Percentiles rank a stretch among this genome's conserved stretches.
These are phyloP conservation scores for Nomada flava DNA, from an alignment of 2,888 invertebrate genomes.

Conservation along the genomic window DNA sequence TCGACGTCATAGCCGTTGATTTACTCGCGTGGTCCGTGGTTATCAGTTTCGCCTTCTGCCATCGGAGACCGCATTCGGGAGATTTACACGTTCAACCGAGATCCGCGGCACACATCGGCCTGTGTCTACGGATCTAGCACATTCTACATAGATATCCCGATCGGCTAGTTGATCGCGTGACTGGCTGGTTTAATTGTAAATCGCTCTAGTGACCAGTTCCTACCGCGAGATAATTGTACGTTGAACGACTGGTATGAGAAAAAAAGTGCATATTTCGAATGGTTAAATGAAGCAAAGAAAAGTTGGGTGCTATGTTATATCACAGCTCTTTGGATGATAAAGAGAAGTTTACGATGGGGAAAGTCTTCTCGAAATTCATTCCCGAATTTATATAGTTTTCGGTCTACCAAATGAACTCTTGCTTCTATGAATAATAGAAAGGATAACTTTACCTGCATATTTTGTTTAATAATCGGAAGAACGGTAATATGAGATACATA, in stretches of 20 bases:
- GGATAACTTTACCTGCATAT: too few relatives aligned
- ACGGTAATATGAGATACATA: too few relatives aligned
- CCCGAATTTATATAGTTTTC: too few relatives aligned
- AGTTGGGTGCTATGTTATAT: not conserved
- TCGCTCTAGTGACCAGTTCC: slow-evolving; percentile 8
- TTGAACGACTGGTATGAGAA: too few relatives aligned
- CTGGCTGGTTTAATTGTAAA: slow-evolving; percentile 43
- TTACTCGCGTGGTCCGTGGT: slow-evolving; percentile 59
- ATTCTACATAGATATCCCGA: slow-evolving; percentile 45
- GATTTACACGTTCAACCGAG: slow-evolving; percentile 50
- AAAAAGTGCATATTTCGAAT: not conserved
- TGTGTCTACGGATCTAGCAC: slow-evolving; percentile 48
- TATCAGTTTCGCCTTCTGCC: slow-evolving; percentile 62
- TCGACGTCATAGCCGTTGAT: slow-evolving; percentile 63
- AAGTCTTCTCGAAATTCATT: too few relatives aligned
- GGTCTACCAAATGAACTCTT: too few relatives aligned
- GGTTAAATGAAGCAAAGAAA: not conserved
- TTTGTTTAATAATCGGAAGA: too few relatives aligned
- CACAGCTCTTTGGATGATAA: too few relatives aligned
- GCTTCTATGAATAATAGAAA: too few relatives aligned
- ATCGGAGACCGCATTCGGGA: slow-evolving; percentile 45
- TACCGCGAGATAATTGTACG: not conserved
- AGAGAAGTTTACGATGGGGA: too few relatives aligned
- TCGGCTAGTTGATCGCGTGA: slow-evolving; percentile 50
- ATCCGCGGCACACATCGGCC: slow-evolving; percentile 46